A percentile compares a stretch with the other conserved stretches of the same genome.
Evolutionary conservation across 2,113 vertebrate genomes (phyloP).

Genomic region (Dendropsophus ebraccatus): DNA sequence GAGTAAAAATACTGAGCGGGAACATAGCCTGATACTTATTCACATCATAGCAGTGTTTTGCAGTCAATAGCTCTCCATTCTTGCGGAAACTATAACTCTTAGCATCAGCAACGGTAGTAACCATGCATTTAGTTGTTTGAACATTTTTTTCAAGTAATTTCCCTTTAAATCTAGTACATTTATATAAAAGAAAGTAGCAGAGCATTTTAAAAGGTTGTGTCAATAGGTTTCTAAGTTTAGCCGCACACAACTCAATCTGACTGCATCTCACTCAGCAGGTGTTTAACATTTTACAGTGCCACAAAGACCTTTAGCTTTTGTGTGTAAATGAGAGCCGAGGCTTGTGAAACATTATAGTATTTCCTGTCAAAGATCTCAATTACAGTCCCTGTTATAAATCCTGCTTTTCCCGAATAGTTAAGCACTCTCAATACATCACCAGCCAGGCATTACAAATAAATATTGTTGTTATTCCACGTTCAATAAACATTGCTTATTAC

Average conservation of each 20-base stretch:
- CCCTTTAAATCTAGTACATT: conserved; percentile 9
- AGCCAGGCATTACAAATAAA: conserved; percentile 44
- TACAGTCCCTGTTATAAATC: conserved; percentile 34
- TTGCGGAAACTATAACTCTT: too few relatives aligned
- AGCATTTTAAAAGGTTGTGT: conserved; percentile 40
- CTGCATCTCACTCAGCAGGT: conserved; percentile 53
- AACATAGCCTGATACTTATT: too few relatives aligned
- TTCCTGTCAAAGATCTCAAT: conserved; percentile 50
- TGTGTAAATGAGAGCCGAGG: conserved; percentile 42
- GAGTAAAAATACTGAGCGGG: too few relatives aligned
- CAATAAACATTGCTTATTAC: conserved; percentile 23
- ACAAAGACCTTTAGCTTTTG: conserved; percentile 55
- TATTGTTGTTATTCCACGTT: background rate
- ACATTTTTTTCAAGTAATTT: background rate
- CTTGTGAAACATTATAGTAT: conserved; percentile 35
- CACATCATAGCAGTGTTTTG: too few relatives aligned
- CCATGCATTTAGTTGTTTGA: background rate
- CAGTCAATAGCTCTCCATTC: too few relatives aligned
- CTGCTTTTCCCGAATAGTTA: conserved; percentile 3
- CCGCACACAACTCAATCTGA: conserved; percentile 38
- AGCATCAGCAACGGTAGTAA: too few relatives aligned
- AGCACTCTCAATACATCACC: conserved; percentile 15
- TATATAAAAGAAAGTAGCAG: conserved; percentile 21
- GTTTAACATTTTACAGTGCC: conserved; percentile 52
- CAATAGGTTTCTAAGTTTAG: conserved; percentile 58